phyloP scores from a whole-genome alignment of 2,888 invertebrate genomes.

The Coremacera marginata region DNA sequence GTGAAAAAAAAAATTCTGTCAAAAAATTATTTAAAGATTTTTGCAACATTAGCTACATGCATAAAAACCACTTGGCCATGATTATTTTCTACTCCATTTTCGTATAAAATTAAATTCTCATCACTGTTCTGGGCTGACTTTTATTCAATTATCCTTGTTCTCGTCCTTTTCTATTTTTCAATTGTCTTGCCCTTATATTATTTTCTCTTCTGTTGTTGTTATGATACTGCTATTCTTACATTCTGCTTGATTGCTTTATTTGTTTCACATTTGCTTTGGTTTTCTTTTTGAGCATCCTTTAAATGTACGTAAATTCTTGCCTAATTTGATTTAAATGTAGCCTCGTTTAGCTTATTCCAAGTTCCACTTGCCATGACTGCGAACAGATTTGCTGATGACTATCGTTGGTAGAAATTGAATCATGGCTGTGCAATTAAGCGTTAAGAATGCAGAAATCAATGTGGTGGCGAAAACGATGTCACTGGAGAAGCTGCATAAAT shows the following conservation, averaged over 20 bases:
- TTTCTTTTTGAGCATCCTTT: background rate
- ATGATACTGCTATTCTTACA: constrained; percentile 1
- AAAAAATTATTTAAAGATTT: too few relatives aligned
- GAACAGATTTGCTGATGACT: constrained; percentile 17
- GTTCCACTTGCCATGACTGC: background rate
- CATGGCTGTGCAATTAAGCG: constrained; percentile 25
- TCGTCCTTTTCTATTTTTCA: background rate
- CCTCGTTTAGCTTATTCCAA: background rate
- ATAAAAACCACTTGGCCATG: too few relatives aligned
- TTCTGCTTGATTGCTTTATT: background rate
- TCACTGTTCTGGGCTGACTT: background rate
- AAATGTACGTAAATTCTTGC: constrained; percentile 5
- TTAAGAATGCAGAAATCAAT: constrained; percentile 12
- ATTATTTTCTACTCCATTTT: too few relatives aligned
- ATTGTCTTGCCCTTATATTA: background rate
- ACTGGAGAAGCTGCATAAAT: background rate
- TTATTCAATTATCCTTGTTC: constrained; percentile 29
- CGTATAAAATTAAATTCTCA: constrained; percentile 7
- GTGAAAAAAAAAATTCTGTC: too few relatives aligned
- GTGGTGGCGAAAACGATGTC: constrained; percentile 15
- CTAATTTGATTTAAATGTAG: constrained; percentile 17
- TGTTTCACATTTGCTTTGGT: background rate
- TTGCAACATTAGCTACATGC: too few relatives aligned
- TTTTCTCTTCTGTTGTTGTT: constrained; percentile 7
- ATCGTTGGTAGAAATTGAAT: constrained; percentile 16